Base-by-base conservation (phyloP, 2,888 invertebrate genomes). In the Cerastis rubricosa region DNA sequence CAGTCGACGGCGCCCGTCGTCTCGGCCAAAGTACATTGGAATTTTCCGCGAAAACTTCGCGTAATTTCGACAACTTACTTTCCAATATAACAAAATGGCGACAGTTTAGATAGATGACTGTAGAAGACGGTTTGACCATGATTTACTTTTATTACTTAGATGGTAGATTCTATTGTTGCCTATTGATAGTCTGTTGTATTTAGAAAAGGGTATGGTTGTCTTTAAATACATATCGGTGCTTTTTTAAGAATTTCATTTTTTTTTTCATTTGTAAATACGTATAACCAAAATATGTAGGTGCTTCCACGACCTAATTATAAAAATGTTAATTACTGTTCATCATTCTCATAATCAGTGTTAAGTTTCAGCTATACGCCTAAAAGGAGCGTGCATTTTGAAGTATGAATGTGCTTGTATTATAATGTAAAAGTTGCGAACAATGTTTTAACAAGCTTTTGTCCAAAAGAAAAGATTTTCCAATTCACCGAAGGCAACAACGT, bases 401-500 rank as follows among this genome's bases (percentile, higher is more conserved):
- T 57, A 82, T 80, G 83, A 57, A 77, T 83, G n/a, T 71, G 63
- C n/a, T 25, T 59, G 47, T 71, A 74, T 67, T 65, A 81, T 73
- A 77, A 74, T 78, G 51, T 81, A 78, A 81, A 83, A 89, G 76
- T 83, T 81, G 35, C 70, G 70, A 85, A 88, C 78, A 82, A 81
- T 83, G 51, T 88, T 85, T 77, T 73, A 84, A 86, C 80, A 85
- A 88, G 87, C 86, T 88, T 87, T 84, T 81, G 83, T 77, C 73
- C 76, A 78, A 88, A 89, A 89, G 85, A 90, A 85, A 87, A 88
- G 83, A 90, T 88, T 90, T 89, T 88, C 89, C 90, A 88, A 90
- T 91, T 88, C 89, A 85, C 88, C 88, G 89, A 88, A 89, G 88
- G 91, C 89, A 91, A 90, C 91, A 90, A 87, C 86, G 90, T 92